phyloP scores from a whole-genome alignment of 92 coral and sea anemone genomes.

The Montipora capitata region DNA sequence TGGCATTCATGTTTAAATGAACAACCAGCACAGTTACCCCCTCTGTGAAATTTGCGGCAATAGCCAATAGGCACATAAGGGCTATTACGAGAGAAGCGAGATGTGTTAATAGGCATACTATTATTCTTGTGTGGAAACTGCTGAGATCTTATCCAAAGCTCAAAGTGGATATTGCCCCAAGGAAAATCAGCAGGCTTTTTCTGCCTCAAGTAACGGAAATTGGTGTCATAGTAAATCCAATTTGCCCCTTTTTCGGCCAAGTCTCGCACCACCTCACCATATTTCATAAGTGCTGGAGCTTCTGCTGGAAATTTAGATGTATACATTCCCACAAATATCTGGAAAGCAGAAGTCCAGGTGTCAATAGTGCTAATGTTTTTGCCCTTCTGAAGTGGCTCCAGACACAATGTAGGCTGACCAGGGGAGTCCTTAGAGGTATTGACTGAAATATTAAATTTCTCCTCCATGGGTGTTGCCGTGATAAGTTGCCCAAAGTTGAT shows the following conservation, averaged over 20 bases:
- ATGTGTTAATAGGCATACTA: neutral
- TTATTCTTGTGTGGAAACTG: constrained; percentile 6
- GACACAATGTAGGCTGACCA: constrained; percentile 29
- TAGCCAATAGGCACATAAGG: constrained; percentile 36
- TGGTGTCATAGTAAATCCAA: too few species aligned
- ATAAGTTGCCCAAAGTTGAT: constrained; percentile 45
- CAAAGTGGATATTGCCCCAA: constrained; percentile 65
- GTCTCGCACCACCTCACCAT: constrained; percentile 54
- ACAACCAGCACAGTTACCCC: constrained; percentile 39
- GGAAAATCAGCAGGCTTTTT: constrained; percentile 25
- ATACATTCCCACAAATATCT: constrained; percentile 46
- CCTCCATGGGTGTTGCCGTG: neutral
- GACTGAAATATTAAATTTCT: neutral
- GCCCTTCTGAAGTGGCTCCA: constrained; percentile 49
- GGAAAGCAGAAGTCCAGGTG: constrained; percentile 40
- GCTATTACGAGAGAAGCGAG: constrained; percentile 1
- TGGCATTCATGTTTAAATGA: constrained; percentile 30
- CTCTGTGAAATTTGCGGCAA: constrained; percentile 57
- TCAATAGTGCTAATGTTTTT: constrained; percentile 35
- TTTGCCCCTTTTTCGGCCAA: constrained; percentile 56
- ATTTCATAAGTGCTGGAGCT: constrained; percentile 63
- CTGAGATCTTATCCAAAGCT: constrained; percentile 67
- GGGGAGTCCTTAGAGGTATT: constrained; percentile 17
- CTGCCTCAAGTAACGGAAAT: constrained; percentile 54
- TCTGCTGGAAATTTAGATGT: constrained; percentile 26